phyloP scores from a whole-genome alignment of 2,888 invertebrate genomes.

The Pomacea canaliculata region DNA sequence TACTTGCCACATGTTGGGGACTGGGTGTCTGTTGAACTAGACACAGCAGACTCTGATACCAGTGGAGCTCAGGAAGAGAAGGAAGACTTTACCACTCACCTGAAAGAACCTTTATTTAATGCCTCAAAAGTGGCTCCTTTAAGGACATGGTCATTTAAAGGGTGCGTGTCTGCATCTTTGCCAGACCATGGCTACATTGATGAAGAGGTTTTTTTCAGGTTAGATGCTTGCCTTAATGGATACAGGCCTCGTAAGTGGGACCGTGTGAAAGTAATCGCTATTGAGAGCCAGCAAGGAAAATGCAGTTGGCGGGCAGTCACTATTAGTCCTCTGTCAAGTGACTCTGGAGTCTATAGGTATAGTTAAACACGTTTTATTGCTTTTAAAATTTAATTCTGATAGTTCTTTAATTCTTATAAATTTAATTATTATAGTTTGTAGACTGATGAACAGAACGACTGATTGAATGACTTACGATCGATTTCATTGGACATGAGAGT shows the following conservation, averaged over 20 bases:
- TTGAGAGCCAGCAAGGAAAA: slow-evolving; percentile 60
- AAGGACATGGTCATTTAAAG: slow-evolving; percentile 46
- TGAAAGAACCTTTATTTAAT: background rate
- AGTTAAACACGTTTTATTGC: background rate
- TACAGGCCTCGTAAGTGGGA: slow-evolving; percentile 55
- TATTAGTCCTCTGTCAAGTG: slow-evolving; percentile 40
- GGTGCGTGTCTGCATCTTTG: slow-evolving; percentile 48
- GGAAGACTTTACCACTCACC: slow-evolving; percentile 16
- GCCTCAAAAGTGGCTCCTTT: slow-evolving; percentile 46
- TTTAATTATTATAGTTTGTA: too few relatives aligned
- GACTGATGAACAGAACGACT: too few relatives aligned
- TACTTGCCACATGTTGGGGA: slow-evolving; percentile 54
- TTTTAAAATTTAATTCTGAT: background rate
- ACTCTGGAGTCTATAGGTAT: slow-evolving; percentile 27
- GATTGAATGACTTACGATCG: background rate
- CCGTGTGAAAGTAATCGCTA: slow-evolving; percentile 47
- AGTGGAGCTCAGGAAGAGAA: slow-evolving; percentile 1
- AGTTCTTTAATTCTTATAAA: too few relatives aligned
- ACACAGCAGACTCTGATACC: background rate
- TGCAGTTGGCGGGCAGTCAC: slow-evolving; percentile 59
- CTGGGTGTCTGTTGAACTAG: slow-evolving; percentile 47
- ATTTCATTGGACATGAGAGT: background rate
- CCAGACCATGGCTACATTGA: slow-evolving; percentile 62
- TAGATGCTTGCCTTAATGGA: slow-evolving; percentile 42
- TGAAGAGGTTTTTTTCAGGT: slow-evolving; percentile 52